Base-by-base conservation (phyloP, 2,113 vertebrate genomes). In the Clinocottus analis region DNA sequence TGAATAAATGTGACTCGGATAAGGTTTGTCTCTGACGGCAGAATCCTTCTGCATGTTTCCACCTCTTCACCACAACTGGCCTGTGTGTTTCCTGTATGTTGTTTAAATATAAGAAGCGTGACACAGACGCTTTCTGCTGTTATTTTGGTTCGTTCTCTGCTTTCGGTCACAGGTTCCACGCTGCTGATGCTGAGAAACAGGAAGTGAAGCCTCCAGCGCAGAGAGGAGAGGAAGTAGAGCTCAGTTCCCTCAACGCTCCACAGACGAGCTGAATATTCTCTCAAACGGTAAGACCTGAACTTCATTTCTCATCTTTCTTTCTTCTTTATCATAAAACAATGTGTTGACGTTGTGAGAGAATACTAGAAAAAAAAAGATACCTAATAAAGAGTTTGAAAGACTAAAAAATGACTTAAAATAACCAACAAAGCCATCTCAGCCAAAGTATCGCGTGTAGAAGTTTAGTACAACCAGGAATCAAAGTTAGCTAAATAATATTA, bases 141-240 rank as follows among this genome's bases (percentile, higher is more conserved):
- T 85, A 79, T 87, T 86, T 80, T 23, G 5, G 56, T 71, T 45
- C 17, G 13, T 12, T 9, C 17, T 43, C 0, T 4, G 3, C 68
- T 60, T 61, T 77, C 41, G 70, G 49, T 80, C n/a, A n/a, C 80
- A 77, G 2, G 78, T 91, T 90, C 80, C 83, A 43, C 75, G 31
- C 17, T 39, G 53, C 61, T 73, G 2, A 61, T 31, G 9, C 13
- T 41, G 3, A 65, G 70, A 84, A 92, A 85, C 80, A 90, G 91
- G 91, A 94, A 93, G 88, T 85, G 78, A 85, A 33, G 33, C 33
- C 33, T 33, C 33, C 33, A 33, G 33, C 33, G 74, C 65, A 43
- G 47, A 90, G 83, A 70, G 39, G 39, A 39, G 37, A 33, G 39
- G 70, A 37, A 21, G 7, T 17, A 8, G 39, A 41, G 10, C 11